phyloP scores from a whole-genome alignment of 2,797 vertebrate genomes.

The Phoebastria nigripes region DNA sequence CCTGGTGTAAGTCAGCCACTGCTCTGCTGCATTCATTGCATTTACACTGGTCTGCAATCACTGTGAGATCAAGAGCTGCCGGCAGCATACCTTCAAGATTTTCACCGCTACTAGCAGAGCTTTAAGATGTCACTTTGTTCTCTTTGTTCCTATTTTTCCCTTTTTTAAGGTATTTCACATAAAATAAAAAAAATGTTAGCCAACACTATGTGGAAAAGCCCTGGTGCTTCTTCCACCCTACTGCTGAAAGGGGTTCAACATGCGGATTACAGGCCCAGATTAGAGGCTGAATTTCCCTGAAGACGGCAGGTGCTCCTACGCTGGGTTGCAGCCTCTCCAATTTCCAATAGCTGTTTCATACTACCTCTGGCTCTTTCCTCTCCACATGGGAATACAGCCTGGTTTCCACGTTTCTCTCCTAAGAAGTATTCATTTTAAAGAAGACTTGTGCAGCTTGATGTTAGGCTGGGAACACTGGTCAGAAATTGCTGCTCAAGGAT shows the following conservation, averaged over 20 bases:
- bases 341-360: background rate
- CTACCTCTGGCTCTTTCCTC: background rate
- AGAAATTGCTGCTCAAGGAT: conserved; percentile 8
- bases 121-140: background rate
- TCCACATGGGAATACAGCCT: background rate
- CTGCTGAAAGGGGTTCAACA: background rate
- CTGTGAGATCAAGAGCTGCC: background rate
- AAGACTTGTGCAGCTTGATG: background rate
- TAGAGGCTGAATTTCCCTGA: background rate
- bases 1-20: background rate
- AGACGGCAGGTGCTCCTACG: fast-evolving
- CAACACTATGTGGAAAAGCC: background rate
- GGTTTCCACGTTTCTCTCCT: background rate
- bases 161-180: background rate
- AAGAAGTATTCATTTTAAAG: background rate
- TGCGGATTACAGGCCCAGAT: background rate
- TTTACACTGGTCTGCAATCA: fast-evolving
- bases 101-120: background rate
- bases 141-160: background rate
- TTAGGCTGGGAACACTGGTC: background rate
- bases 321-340: background rate
- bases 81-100: background rate
- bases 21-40: background rate
- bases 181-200: background rate
- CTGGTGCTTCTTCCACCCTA: background rate